A percentile compares a stretch with the other conserved stretches of the same genome.
Evolutionary conservation across 92 coral and sea anemone genomes (phyloP).

Genomic region (Hydrozoanthus gracilis): DNA sequence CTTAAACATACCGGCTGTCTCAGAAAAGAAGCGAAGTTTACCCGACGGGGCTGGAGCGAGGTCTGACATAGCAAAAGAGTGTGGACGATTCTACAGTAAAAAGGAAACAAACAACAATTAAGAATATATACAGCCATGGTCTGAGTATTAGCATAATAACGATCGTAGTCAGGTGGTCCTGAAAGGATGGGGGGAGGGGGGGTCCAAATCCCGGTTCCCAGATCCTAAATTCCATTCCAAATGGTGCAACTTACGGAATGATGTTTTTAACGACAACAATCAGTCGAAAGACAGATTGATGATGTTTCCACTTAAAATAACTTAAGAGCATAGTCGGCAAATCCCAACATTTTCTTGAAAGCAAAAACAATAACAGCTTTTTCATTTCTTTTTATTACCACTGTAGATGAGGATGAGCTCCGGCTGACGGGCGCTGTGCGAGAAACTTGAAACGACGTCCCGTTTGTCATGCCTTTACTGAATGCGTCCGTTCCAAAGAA

Average conservation of each 20-base stretch:
- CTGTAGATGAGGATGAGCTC: background rate
- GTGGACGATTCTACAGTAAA: slow-evolving; percentile 5
- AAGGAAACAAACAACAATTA: background rate
- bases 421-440: slow-evolving; percentile 6
- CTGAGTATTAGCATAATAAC: background rate
- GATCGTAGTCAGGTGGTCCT: background rate
- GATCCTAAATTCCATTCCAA: background rate
- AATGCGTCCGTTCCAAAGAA: slow-evolving; percentile 49
- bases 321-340: background rate
- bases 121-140: background rate
- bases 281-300: no score
- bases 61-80: slow-evolving; percentile 24
- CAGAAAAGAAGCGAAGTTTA: slow-evolving; percentile 37
- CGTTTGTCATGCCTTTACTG: background rate
- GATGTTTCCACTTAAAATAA: no score
- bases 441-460: background rate
- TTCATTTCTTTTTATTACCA: background rate
- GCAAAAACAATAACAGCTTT: background rate
- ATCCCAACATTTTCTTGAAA: background rate
- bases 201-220: background rate
- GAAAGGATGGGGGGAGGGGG: no score
- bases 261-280: no score
- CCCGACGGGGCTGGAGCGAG: background rate
- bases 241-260: background rate
- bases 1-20: slow-evolving; percentile 44